phyloP scores from a whole-genome alignment of 1,140 invertebrate genomes.

The Apis mellifera region Amel_HAv3.1 CM009931.2:21202001-21202500 shows the following conservation, averaged over 20 bases:
- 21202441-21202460: not conserved
- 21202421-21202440: not conserved
- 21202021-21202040: not conserved
- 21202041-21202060: not conserved
- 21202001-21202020: constrained; percentile 10
- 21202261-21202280: too few species aligned
- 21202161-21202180: not conserved
- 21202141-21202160: constrained; percentile 2
- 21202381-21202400: too few species aligned
- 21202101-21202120: not conserved
- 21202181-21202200: constrained; percentile 10
- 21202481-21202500: not conserved
- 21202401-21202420: too few species aligned
- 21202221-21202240: not conserved
- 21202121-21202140: not conserved
- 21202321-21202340: too few species aligned
- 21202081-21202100: constrained; percentile 16
- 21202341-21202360: too few species aligned
- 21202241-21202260: not conserved
- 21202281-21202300: too few species aligned
- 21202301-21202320: too few species aligned
- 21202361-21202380: too few species aligned
- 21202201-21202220: constrained; percentile 6
- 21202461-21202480: too few species aligned
- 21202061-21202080: constrained; percentile 13